Percentiles rank a stretch among this genome's conserved stretches.
Conservation (phyloP, 1,140 invertebrate genomes). For the Aleiodes sp. region DNA sequence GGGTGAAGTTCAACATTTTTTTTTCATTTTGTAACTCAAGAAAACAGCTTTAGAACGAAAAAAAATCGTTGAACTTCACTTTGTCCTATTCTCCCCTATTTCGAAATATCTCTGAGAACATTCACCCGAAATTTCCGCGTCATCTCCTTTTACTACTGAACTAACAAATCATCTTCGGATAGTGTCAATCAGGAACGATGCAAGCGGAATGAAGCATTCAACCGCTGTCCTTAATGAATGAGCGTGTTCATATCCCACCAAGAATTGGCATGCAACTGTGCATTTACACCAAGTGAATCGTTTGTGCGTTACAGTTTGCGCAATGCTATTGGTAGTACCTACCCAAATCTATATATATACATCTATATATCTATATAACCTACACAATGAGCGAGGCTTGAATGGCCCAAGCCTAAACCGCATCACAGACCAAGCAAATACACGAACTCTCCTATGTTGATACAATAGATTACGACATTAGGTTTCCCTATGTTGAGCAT, state of each 20-base stretch:
- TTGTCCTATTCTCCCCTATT: too few relatives aligned
- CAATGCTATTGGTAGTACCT: not conserved
- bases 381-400: not conserved
- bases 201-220: not conserved
- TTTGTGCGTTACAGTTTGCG: not conserved
- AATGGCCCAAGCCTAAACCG: conserved; percentile 9
- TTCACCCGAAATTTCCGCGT: too few relatives aligned
- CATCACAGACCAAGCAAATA: conserved; percentile 12
- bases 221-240: not conserved
- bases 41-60: too few relatives aligned
- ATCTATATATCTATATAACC: not conserved
- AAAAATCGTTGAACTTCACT: too few relatives aligned
- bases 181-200: too few relatives aligned
- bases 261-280: not conserved
- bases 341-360: too few relatives aligned
- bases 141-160: too few relatives aligned
- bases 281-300: not conserved
- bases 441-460: not conserved
- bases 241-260: not conserved
- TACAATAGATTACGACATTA: not conserved
- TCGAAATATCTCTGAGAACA: too few relatives aligned
- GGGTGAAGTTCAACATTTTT: too few relatives aligned
- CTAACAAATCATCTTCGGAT: too few relatives aligned
- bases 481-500: not conserved
- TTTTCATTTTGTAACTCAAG: too few relatives aligned